These are phyloP conservation scores for Melanotaenia duboulayi DNA, from an alignment of 2,113 vertebrate species.

Conservation along the genomic window DNA sequence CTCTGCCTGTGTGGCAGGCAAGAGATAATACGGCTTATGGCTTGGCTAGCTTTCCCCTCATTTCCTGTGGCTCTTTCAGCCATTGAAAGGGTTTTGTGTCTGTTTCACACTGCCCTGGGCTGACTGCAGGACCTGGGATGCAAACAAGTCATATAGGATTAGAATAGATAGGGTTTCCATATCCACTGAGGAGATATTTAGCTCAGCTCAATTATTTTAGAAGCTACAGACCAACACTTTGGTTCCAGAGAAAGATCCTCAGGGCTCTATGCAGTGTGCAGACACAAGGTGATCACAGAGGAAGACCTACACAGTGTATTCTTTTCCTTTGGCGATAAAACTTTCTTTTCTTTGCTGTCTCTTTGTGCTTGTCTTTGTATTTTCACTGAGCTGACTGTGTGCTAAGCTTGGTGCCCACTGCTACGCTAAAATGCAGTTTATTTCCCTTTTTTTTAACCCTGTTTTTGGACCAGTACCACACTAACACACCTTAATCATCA, in stretches of 20 bases:
- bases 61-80: slow-evolving; percentile 80
- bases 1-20: slow-evolving; percentile 65
- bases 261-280: slow-evolving; percentile 81
- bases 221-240: slow-evolving; percentile 52
- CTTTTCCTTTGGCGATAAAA: slow-evolving; percentile 71
- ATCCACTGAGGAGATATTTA: slow-evolving; percentile 47
- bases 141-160: slow-evolving; percentile 60
- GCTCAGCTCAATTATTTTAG: slow-evolving; percentile 38
- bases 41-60: slow-evolving; percentile 76
- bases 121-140: slow-evolving; percentile 70
- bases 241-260: slow-evolving; percentile 64
- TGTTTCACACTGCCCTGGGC: slow-evolving; percentile 80
- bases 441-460: slow-evolving; percentile 37
- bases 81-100: slow-evolving; percentile 85
- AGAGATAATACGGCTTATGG: slow-evolving; percentile 71
- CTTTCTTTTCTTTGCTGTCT: slow-evolving; percentile 66
- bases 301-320: slow-evolving; percentile 58
- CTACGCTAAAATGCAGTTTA: slow-evolving; percentile 53
- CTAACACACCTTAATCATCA: slow-evolving; percentile 67
- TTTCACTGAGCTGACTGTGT: slow-evolving; percentile 74
- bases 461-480: slow-evolving; percentile 60
- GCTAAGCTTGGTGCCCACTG: slow-evolving; percentile 70
- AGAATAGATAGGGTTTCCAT: slow-evolving; percentile 46
- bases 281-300: slow-evolving; percentile 81
- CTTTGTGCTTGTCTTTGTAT: slow-evolving; percentile 74